Evolutionary conservation across 92 coral and sea anemone species (phyloP).

Genomic region (Ricordea florida): DNA sequence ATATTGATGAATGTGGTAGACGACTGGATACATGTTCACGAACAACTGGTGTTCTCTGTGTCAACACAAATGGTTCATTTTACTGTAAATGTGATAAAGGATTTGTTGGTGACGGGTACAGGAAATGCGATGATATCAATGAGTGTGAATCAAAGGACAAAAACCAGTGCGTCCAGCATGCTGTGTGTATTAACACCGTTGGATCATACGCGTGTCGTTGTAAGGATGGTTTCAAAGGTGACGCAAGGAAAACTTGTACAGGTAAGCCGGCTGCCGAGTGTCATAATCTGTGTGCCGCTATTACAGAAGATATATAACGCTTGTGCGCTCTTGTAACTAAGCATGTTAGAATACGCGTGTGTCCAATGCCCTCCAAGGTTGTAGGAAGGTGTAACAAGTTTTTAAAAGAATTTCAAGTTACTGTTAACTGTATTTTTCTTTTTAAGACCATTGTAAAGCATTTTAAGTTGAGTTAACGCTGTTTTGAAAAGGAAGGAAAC

Average conservation of each 20-base stretch:
- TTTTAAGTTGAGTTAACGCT: too few relatives aligned
- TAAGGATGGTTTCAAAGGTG: not conserved
- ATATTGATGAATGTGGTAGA: conserved; percentile 4
- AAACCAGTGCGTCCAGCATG: conserved; percentile 4
- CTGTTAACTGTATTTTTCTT: too few relatives aligned
- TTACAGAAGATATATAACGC: too few relatives aligned
- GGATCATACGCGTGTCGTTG: conserved; percentile 2
- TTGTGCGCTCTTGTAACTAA: too few relatives aligned
- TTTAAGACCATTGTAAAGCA: too few relatives aligned
- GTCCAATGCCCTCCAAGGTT: too few relatives aligned
- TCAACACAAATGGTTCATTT: conserved; percentile 7
- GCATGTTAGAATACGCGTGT: too few relatives aligned
- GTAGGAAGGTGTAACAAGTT: too few relatives aligned
- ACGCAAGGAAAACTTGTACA: not conserved
- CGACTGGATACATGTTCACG: not conserved
- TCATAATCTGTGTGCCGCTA: not conserved
- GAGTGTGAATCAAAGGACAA: conserved; percentile 4
- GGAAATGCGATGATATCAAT: conserved; percentile 1
- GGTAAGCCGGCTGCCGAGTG: conserved; percentile 17
- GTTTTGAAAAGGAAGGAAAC: too few relatives aligned
- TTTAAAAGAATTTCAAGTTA: too few relatives aligned
- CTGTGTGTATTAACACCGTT: not conserved
- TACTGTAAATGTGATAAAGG: conserved; percentile 2
- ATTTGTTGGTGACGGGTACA: conserved; percentile 10
- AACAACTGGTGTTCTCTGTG: not conserved